Conservation (phyloP, 2,797 vertebrate species). For the Ctenosaura bakeri region DNA sequence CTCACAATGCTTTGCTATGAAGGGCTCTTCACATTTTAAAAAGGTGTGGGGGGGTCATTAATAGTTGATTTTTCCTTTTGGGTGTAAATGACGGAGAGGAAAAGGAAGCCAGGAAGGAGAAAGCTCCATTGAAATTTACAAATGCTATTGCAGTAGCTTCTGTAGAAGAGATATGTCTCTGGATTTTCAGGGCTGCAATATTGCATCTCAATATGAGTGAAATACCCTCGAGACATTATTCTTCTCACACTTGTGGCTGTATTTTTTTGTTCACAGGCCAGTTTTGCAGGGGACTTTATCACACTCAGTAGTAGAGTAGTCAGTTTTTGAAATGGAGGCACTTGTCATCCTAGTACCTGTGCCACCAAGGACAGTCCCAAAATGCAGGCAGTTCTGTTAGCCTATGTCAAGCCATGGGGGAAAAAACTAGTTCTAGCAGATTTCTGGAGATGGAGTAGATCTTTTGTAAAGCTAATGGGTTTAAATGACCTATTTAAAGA, state of each 20-base stretch:
- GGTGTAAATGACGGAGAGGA: constrained; percentile 24
- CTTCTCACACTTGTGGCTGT: not conserved
- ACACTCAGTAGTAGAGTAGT: not conserved
- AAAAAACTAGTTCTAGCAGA: not conserved
- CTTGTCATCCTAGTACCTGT: too few species aligned
- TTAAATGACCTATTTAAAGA: not conserved
- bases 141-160: not conserved
- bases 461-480: not conserved
- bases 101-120: constrained; percentile 41
- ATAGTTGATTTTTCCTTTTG: constrained; percentile 41
- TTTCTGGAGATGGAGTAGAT: not conserved
- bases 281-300: not conserved
- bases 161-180: not conserved
- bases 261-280: not conserved
- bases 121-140: constrained; percentile 48
- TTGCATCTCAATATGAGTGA: not conserved
- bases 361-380: too few species aligned
- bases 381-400: too few species aligned
- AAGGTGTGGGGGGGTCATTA: constrained; percentile 25
- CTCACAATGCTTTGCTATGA: constrained; percentile 65
- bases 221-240: not conserved
- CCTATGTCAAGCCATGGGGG: not conserved
- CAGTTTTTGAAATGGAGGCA: not conserved
- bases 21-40: constrained; percentile 63
- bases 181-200: not conserved